Base-by-base conservation (phyloP, 2,888 invertebrate species). In the Pemphredon lugubris region DNA sequence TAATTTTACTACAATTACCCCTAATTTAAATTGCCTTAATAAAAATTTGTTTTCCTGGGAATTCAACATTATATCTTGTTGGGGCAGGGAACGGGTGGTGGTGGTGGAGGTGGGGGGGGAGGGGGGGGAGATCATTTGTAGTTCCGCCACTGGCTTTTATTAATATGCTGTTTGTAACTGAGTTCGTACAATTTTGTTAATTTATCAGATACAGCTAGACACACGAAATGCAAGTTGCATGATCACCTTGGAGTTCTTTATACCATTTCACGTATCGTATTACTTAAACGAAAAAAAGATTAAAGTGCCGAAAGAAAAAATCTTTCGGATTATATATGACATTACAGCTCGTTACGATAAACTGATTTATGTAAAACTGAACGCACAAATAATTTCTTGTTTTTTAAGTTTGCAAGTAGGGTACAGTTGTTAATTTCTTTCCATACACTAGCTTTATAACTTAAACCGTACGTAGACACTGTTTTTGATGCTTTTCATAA, bases 151-250 rank as follows among this genome's bases (percentile, higher is more conserved):
- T n/a, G n/a, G n/a, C n/a, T n/a, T n/a, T 70, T 50, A 34, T 75
- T 72, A 71, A 77, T 67, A 64, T 50, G 70, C 68, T 66, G 58
- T 63, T 79, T 73, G 39, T 63, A 60, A 60, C 45, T 64, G 30
- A 67, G 45, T 61, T 61, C 37, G 53, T 59, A 59, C 51, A 9
- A 71, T 72, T 64, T 72, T 9, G 11, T 71, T 54, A 30, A 70
- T 53, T 21, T 50, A 7, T 42, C 39, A 7, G 23, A 11, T 23
- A 37, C 42, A 50, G 21, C 23, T 55, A 45, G 26, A 58, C 21
- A 44, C 32, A 21, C 32, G 16, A 55, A 59, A 53, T 26, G 59
- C 45, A 79, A 51, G 18, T 67, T 80, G 77, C 79, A 82, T 82
- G 77, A 44, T 18, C 55, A 61, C 59, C n/a, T 68, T 71, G 51